Evolutionary conservation across 2,113 vertebrate genomes (phyloP).

Genomic region (Onychorhynchus coronatus): DNA sequence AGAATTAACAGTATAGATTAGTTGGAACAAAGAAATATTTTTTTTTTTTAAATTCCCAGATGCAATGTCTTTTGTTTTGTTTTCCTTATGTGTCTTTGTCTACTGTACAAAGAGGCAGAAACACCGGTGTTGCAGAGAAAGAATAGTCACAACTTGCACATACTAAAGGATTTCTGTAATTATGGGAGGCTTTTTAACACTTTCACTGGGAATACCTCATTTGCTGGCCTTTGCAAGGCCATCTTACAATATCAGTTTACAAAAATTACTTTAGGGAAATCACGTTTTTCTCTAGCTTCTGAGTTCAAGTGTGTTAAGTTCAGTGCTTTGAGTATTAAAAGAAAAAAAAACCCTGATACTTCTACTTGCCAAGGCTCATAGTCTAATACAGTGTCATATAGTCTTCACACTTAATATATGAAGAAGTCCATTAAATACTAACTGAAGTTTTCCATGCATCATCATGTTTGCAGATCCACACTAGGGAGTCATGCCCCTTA

Average conservation of each 20-base stretch:
- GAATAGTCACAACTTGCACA: not conserved
- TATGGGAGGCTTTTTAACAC: not conserved
- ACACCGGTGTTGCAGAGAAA: not conserved
- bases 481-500: slow-evolving; percentile 4
- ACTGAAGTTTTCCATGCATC: not conserved
- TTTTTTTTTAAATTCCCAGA: slow-evolving; percentile 23
- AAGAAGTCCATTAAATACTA: slow-evolving; percentile 8
- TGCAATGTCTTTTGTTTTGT: slow-evolving; percentile 46
- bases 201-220: not conserved
- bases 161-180: not conserved
- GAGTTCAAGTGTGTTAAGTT: slow-evolving; percentile 7
- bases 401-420: not conserved
- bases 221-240: not conserved
- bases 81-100: slow-evolving; percentile 12
- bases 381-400: too few relatives aligned
- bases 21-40: not conserved
- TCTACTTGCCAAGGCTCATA: not conserved
- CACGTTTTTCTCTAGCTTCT: not conserved
- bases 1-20: slow-evolving; percentile 42
- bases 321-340: not conserved
- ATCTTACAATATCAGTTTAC: not conserved
- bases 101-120: slow-evolving; percentile 18
- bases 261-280: not conserved
- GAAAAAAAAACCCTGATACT: not conserved
- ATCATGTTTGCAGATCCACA: not conserved